Conservation (phyloP, 2,797 vertebrate genomes). For the Hyperoplus lanceolatus region DNA sequence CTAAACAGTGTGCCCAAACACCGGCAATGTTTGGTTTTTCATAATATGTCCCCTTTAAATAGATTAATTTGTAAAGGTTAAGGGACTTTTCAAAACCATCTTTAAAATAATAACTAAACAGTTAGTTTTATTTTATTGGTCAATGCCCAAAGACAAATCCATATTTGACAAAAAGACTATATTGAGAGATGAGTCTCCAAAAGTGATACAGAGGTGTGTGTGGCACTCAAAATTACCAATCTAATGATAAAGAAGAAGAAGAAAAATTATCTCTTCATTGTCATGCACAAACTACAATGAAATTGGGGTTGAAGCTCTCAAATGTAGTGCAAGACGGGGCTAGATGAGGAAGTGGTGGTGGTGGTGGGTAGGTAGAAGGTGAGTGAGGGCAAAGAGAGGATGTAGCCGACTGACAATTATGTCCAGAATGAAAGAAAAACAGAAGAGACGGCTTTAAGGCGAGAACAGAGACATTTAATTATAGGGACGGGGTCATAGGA, state of each 20-base stretch:
- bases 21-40: too few relatives aligned
- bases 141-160: background rate
- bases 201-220: background rate
- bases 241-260: too few relatives aligned
- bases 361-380: conserved; percentile 35
- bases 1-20: too few relatives aligned
- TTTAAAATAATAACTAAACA: background rate
- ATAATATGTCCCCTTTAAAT: too few relatives aligned
- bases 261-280: too few relatives aligned
- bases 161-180: background rate
- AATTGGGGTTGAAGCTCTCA: too few relatives aligned
- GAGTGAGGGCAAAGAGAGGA: conserved; percentile 43
- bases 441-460: conserved; percentile 50
- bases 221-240: background rate
- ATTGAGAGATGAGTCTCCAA: background rate
- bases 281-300: too few relatives aligned
- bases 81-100: background rate
- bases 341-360: conserved; percentile 12
- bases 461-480: conserved; percentile 71
- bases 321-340: background rate
- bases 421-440: conserved; percentile 76
- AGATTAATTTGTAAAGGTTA: background rate
- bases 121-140: background rate
- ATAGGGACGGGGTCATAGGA: conserved; percentile 62
- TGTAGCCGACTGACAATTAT: conserved; percentile 71